Evolutionary conservation across 2,113 vertebrate species (phyloP).

Genomic region (Miniopterus natalensis): DNA sequence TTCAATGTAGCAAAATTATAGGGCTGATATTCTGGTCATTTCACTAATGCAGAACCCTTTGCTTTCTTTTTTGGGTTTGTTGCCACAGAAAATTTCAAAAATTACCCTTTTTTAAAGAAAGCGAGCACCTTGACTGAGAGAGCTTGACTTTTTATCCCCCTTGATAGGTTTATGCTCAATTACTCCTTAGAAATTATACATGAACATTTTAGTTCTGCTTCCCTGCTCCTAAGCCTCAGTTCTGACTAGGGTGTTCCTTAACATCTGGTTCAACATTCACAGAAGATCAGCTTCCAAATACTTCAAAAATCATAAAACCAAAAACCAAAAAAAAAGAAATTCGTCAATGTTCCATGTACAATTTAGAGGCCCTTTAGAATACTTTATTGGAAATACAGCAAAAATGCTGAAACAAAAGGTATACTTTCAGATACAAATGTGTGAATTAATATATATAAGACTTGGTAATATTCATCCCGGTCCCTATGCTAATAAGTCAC

Average conservation of each 20-base stretch:
- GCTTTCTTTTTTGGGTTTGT: slow-evolving; percentile 67
- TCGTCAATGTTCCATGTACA: slow-evolving; percentile 28
- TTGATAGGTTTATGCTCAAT: slow-evolving; percentile 76
- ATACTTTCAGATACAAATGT: slow-evolving; percentile 27
- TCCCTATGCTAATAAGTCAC: background rate
- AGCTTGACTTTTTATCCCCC: slow-evolving; percentile 69
- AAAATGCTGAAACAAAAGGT: slow-evolving; percentile 32
- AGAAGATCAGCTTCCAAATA: slow-evolving; percentile 63
- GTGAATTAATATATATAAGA: slow-evolving; percentile 13
- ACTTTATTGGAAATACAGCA: slow-evolving; percentile 31
- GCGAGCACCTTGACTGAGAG: slow-evolving; percentile 75
- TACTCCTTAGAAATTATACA: slow-evolving; percentile 76
- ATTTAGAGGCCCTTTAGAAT: slow-evolving; percentile 55
- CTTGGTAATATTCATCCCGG: background rate
- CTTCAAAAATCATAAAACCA: background rate
- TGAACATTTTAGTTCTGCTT: slow-evolving; percentile 77
- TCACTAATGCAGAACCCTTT: slow-evolving; percentile 54
- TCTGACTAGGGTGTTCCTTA: slow-evolving; percentile 63
- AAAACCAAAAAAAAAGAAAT: background rate
- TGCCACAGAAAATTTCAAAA: slow-evolving; percentile 79
- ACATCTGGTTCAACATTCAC: slow-evolving; percentile 72
- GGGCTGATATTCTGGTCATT: slow-evolving; percentile 64
- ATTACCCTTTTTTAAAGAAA: slow-evolving; percentile 37
- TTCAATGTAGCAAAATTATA: slow-evolving; percentile 42
- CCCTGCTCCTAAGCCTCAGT: slow-evolving; percentile 51